A percentile compares a stretch with the other conserved stretches of the same genome.
Evolutionary conservation across 2,888 invertebrate species (phyloP).

Genomic region (Megastigmus dorsalis): DNA sequence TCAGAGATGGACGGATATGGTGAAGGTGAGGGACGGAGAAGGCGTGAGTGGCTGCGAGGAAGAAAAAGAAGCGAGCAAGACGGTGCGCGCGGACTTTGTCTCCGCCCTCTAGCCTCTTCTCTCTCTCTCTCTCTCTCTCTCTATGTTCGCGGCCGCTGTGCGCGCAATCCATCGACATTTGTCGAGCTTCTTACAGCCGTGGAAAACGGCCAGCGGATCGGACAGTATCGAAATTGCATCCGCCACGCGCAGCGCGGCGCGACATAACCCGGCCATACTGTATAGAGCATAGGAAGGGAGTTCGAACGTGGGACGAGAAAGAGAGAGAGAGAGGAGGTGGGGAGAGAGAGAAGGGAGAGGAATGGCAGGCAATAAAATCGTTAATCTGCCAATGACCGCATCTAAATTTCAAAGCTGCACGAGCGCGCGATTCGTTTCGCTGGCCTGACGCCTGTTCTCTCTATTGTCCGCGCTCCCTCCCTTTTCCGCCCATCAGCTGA

Average conservation of each 20-base stretch:
- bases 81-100: not conserved
- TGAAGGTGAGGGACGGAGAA: not conserved
- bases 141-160: not conserved
- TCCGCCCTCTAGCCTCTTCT: too few relatives aligned
- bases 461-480: conserved; percentile 25
- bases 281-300: not conserved
- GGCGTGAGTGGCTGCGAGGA: too few relatives aligned
- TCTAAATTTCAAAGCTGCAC: conserved; percentile 46
- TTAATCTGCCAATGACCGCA: conserved; percentile 49
- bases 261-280: not conserved
- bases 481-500: not conserved
- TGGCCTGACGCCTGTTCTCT: conserved; percentile 33
- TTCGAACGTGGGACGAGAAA: not conserved
- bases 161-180: conserved; percentile 33
- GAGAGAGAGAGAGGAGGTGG: not conserved
- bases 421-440: conserved; percentile 39
- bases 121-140: too few relatives aligned
- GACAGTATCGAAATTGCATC: conserved; percentile 48
- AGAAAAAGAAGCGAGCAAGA: not conserved
- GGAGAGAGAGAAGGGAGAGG: not conserved
- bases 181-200: conserved; percentile 34
- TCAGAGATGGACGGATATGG: conserved; percentile 16
- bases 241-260: not conserved
- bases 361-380: conserved; percentile 41
- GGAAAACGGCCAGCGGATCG: conserved; percentile 9